Evolutionary conservation across 1,140 invertebrate species (phyloP), one percentile per base, ranked within the genome.

Genomic region (Drosophila burlai): DNA sequence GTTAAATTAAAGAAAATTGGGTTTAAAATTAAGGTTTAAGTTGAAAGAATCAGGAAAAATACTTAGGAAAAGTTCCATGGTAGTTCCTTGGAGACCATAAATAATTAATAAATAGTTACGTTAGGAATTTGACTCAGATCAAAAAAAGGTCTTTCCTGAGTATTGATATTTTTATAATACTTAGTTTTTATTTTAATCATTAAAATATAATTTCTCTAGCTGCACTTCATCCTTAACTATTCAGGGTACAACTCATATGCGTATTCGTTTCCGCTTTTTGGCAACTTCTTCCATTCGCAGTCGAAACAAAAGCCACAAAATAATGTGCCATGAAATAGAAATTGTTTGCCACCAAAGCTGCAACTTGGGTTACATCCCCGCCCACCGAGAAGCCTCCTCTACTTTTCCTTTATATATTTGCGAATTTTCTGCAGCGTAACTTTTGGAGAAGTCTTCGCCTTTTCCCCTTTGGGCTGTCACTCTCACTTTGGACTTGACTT

Each of bases 401-500:
- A 11, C 21, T 24, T 55, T 57, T 65, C 60, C 73, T 64, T 59
- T 77, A 67, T 77, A 68, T 73, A 76, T 69, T 78, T 71, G 65
- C 62, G 84, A 87, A 87, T 87, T 87, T 87, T 87, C 83, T 87
- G 83, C 84, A 81, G 73, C 74, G 83, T 89, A 89, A 87, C 84
- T 87, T 87, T 73, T 81, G 81, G 83, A 77, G 81, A 83, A 82
- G 84, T 71, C 81, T 62, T 31, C 9, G 9, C 40, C 2, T 16
- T 18, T 16, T 29, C 29, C 42, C 58, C 72, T 62, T 75, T 34
- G 45, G 81, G 49, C 74, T 90, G 85, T 90, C 85, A 89, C 85
- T 85, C 85, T 90, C 85, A 89, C 85, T 90, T 89, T 89, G 85
- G 85, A 82, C 85, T 89, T 89, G 85, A 90, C 85, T 89, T 89